Evolutionary conservation across 1,140 invertebrate species (phyloP), one percentile per base, ranked within the genome.

Genomic region (Wasmannia auropunctata): DNA sequence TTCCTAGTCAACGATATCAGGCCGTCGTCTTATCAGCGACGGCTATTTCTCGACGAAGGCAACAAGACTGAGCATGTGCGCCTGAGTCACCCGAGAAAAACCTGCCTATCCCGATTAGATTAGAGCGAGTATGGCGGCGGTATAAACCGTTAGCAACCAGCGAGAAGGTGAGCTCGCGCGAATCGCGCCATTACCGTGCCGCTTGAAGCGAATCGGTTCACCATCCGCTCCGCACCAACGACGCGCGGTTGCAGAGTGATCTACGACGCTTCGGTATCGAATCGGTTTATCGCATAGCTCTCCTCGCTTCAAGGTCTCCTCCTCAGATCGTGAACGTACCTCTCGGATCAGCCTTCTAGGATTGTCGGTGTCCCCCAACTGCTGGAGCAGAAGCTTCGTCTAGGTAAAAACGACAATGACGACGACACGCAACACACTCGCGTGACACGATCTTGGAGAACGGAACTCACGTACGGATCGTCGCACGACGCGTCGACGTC

Each of bases 111-210:
- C 14, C 37, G 51, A 74, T 83, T 74, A 83, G 67, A 74, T 83
- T 83, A 46, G 11, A 83, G 4, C 43, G n/a, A 51, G 76, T 22
- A 69, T 43, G 28, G 62, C 37, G 62, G 31, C 25, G 4, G 16
- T 6, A 14, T 46, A 37, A 67, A 67, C 76, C 62, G 76, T 80
- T 80, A 69, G 43, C 43, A 65, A 65, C 58, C 76, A 49, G 1
- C 40, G 28, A 67, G 8, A 25, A 58, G 19, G 46, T 25, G 3
- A 49, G 16, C 65, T 74, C 19, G 28, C 70, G n/a, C 19, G 22
- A 77, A 63, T 34, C 70, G 19, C 54, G 37, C 56, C 56, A 43
- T 76, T 62, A 43, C 19, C 74, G 54, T 77, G 74, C 25, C 19
- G 31, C 37, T 16, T 43, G 56, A 43, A 43, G 19, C 75, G 58